These are phyloP conservation scores for Temnothorax rugatulus DNA, from an alignment of 2,888 invertebrate species.

Conservation along the genomic window DNA sequence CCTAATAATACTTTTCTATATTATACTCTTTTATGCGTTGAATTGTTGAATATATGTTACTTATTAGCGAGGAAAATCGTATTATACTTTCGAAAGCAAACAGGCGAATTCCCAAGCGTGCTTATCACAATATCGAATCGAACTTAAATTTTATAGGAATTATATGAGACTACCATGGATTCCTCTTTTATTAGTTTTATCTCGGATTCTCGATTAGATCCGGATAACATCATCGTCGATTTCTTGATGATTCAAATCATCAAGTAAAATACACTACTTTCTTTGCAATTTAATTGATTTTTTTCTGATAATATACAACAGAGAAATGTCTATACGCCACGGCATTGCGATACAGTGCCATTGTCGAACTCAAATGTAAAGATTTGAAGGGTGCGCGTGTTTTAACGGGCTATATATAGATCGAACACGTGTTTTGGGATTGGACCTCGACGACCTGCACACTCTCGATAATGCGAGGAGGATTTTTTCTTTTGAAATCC, in stretches of 20 bases:
- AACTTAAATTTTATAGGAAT: background rate
- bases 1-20: slow-evolving; percentile 13
- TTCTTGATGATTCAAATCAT: background rate
- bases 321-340: background rate
- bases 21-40: background rate
- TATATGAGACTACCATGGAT: background rate
- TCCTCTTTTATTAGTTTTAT: background rate
- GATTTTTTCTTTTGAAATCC: slow-evolving; percentile 56
- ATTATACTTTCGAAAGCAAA: background rate
- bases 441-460: slow-evolving; percentile 37
- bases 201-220: background rate
- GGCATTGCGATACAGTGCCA: slow-evolving; percentile 15
- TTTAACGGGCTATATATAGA: slow-evolving; percentile 43
- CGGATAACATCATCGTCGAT: background rate
- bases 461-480: slow-evolving; percentile 38
- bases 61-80: background rate
- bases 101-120: background rate
- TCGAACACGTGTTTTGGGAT: slow-evolving; percentile 45
- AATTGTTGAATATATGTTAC: background rate
- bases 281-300: background rate
- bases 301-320: background rate
- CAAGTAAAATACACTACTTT: background rate
- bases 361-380: slow-evolving; percentile 26
- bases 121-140: background rate
- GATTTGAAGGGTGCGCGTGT: slow-evolving; percentile 18